Evolutionary conservation across 2,797 vertebrate species (phyloP).

Genomic region (Huso huso): DNA sequence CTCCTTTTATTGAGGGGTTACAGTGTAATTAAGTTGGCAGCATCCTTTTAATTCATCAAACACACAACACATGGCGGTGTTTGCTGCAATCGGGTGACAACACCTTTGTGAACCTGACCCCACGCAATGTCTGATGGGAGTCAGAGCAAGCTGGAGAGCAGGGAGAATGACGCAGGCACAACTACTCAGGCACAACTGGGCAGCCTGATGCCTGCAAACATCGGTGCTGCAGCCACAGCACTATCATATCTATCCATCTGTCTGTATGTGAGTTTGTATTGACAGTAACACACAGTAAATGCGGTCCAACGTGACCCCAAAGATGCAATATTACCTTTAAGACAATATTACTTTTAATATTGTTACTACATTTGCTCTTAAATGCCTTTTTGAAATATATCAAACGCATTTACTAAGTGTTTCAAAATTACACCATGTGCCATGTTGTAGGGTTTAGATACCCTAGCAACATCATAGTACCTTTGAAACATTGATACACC

Average conservation of each 20-base stretch:
- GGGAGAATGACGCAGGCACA: not conserved
- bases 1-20: constrained; percentile 81
- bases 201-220: not conserved
- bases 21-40: constrained; percentile 83
- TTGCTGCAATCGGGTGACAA: constrained; percentile 57
- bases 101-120: constrained; percentile 64
- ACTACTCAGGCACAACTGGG: not conserved
- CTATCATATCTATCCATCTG: not conserved
- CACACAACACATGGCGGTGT: constrained; percentile 68
- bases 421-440: too few relatives aligned
- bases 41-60: constrained; percentile 83
- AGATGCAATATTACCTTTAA: too few relatives aligned
- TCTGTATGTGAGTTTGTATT: not conserved
- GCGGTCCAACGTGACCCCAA: too few relatives aligned
- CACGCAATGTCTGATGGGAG: constrained; percentile 40
- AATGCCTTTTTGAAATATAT: too few relatives aligned
- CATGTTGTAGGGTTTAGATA: too few relatives aligned
- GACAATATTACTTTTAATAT: too few relatives aligned
- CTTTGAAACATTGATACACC: too few relatives aligned
- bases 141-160: constrained; percentile 14
- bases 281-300: too few relatives aligned
- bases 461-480: too few relatives aligned
- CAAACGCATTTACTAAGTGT: too few relatives aligned
- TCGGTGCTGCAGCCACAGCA: not conserved
- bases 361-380: too few relatives aligned